These are phyloP conservation scores for Polia nebulosa DNA, from an alignment of 2,888 invertebrate species.

Conservation along the genomic window DNA sequence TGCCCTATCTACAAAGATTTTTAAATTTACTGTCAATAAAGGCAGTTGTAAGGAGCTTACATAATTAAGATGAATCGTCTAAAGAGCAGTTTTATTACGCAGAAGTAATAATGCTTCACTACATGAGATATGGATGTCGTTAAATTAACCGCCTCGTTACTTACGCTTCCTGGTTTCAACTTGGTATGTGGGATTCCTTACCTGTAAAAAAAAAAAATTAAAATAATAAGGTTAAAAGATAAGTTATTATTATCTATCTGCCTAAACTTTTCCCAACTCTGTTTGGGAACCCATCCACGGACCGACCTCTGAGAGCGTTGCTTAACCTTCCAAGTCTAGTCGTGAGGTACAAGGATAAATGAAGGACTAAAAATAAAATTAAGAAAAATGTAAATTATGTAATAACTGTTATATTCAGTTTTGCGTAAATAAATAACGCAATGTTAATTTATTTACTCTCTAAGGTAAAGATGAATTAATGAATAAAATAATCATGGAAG, in stretches of 20 bases:
- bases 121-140: slow-evolving; percentile 44
- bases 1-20: background rate
- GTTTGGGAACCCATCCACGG: no score
- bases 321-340: no score
- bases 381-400: background rate
- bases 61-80: slow-evolving; percentile 37
- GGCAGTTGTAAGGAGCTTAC: slow-evolving; percentile 32
- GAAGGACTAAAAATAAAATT: background rate
- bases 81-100: slow-evolving; percentile 42
- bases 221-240: background rate
- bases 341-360: no score
- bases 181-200: slow-evolving; percentile 39
- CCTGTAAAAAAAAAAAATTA: slow-evolving; percentile 46
- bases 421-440: background rate
- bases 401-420: slow-evolving; percentile 10
- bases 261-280: no score
- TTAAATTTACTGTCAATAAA: slow-evolving; percentile 51
- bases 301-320: no score
- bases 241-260: background rate
- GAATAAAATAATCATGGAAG: background rate
- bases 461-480: background rate
- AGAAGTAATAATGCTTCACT: slow-evolving; percentile 49
- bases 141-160: slow-evolving; percentile 48
- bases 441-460: background rate
- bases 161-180: slow-evolving; percentile 51